Evolutionary conservation across 2,888 invertebrate genomes (phyloP), one percentile per base, ranked within the genome.

Genomic region (Orthosia incerta): DNA sequence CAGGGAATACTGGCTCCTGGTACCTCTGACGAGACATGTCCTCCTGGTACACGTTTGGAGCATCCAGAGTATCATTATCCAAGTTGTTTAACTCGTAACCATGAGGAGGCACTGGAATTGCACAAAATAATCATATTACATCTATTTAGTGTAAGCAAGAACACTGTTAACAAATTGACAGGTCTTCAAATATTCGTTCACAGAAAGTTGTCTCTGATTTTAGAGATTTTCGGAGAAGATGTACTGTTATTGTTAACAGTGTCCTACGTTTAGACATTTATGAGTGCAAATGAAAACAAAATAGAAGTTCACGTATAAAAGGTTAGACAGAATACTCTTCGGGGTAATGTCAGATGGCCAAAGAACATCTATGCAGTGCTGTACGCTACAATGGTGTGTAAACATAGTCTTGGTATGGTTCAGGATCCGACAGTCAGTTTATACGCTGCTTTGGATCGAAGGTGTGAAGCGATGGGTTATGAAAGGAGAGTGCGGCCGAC

Each of bases 1-100:
- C 92, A 39, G 93, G 94, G 89, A 94, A 97, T 1, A 91, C 91
- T 31, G 95, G 91, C 78, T 95, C 94, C 5, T 86, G 80, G 76
- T 93, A 94, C 85, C 94, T 87, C 86, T 95, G 96, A 23, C 93
- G 88, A 45, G 79, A 88, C 80, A 91, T 91, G 81, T 95, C 95
- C 82, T 97, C 97, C 89, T 96, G 95, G 89, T 97, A 96, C 70
- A 95, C 91, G 82, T 94, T 97, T 1, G 97, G 97, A 2, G 97
- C 97, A 86, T 97, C 97, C 83, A 97, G 88, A 9, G 97, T 96
- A 77, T 97, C 97, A 84, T 97, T 97, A 92, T 97, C 97, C 82
- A 97, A 91, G 90, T 97, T 97, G 89, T 97, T 97, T 76, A 97
- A 90, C 90, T 97, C 97, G 92, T 97, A 97, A 13, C 97, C 97